Evolutionary conservation across 1,140 invertebrate genomes (phyloP).

Genomic region (Mycetomoellerius zeteki): DNA sequence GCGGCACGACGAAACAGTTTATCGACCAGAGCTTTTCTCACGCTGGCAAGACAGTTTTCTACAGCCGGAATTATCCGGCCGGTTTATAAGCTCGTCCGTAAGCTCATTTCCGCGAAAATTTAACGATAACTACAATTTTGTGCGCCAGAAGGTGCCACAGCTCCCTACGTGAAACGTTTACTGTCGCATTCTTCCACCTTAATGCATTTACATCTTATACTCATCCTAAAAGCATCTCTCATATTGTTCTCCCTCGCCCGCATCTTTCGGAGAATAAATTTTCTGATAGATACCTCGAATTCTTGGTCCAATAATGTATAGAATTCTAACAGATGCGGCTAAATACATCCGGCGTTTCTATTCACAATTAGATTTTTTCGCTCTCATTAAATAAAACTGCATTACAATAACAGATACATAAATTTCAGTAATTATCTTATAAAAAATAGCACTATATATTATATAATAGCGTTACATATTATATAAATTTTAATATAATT

Average conservation of each 20-base stretch:
- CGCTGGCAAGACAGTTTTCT: slow-evolving; percentile 74
- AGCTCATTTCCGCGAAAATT: slow-evolving; percentile 9
- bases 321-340: background rate
- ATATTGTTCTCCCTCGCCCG: background rate
- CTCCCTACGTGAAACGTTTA: background rate
- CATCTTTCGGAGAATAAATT: slow-evolving; percentile 34
- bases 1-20: slow-evolving; percentile 55
- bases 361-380: background rate
- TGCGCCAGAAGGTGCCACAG: slow-evolving; percentile 64
- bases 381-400: background rate
- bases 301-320: slow-evolving; percentile 5
- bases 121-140: slow-evolving; percentile 68
- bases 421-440: background rate
- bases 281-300: slow-evolving; percentile 25
- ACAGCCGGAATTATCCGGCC: slow-evolving; percentile 62
- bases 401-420: background rate
- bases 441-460: background rate
- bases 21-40: slow-evolving; percentile 76
- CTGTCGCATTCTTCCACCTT: background rate
- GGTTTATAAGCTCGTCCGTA: slow-evolving; percentile 47
- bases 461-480: no score
- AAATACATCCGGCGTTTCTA: background rate
- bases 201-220: background rate
- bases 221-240: slow-evolving; percentile 38
- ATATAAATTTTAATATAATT: no score